Base-by-base conservation (phyloP, 2,888 invertebrate genomes). In the Patella depressa region DNA sequence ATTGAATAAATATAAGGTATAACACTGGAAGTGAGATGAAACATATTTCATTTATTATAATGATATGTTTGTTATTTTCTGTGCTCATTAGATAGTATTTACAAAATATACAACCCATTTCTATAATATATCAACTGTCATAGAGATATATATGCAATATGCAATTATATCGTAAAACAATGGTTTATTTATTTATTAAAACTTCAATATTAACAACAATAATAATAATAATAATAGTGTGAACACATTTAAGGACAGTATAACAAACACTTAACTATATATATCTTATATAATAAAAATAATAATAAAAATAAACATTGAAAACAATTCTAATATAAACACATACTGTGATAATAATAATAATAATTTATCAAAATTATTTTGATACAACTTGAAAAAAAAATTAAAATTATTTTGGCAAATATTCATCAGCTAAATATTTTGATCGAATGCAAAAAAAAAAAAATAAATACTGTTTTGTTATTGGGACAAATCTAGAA, bases 221-320 rank as follows among this genome's bases (percentile, higher is more conserved):
- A 69, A 17, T 69, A 69, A 69, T 69, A 69, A 69, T 69, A 69
- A 69, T 69, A 69, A 69, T 69, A 69, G 45, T 45, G 45, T 45
- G 45, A 45, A 45, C 45, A 45, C 45, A 45, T 45, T 45, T 9
- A 45, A 45, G 45, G 45, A 45, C 45, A 45, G 45, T 45, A 45
- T 45, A 45, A 45, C 45, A 45, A 45, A 45, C 45, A 45, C 45
- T 45, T 0, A 45, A 45, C 45, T 45, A 45, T 45, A 45, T 45
- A 45, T 45, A 7, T 45, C 7, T 45, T 45, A 45, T 9, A 45
- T 45, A 45, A 45, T 45, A 45, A 45, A 45, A 45, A 45, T 45
- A 45, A 45, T 45, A 45, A 45, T 45, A 45, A 45, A 45, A 45
- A 45, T 45, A 45, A 45, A 45, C 45, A 45, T 45, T 45, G 45